phyloP scores from a whole-genome alignment of 2,888 invertebrate genomes.

The Dicyrtomina minuta region DNA sequence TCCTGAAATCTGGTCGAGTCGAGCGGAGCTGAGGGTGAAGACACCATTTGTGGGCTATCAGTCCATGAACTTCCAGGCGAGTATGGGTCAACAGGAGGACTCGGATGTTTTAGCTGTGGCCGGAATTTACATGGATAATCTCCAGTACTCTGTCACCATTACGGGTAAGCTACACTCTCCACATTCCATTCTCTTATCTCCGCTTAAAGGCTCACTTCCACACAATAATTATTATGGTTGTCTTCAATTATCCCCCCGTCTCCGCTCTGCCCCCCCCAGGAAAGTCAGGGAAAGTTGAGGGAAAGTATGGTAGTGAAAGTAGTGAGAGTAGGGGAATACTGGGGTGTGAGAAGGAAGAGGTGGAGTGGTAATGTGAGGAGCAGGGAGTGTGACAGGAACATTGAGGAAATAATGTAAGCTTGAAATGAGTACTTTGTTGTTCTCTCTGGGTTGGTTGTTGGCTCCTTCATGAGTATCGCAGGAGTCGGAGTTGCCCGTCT shows the following conservation, averaged over 20 bases:
- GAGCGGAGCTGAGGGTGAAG: slow-evolving; percentile 51
- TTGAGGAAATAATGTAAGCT: background rate
- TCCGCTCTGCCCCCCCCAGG: background rate
- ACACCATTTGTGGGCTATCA: slow-evolving; percentile 52
- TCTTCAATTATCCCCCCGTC: slow-evolving; percentile 1
- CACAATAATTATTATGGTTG: slow-evolving; percentile 26
- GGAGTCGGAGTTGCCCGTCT: too few relatives aligned
- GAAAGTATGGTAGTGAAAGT: background rate
- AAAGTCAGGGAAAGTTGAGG: background rate
- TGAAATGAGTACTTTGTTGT: slow-evolving; percentile 8
- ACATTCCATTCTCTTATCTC: background rate
- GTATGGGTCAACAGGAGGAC: slow-evolving; percentile 51
- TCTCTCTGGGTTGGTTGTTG: background rate
- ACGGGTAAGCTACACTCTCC: slow-evolving; percentile 41
- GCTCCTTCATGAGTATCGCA: too few relatives aligned
- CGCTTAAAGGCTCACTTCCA: background rate
- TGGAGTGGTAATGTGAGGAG: too few relatives aligned
- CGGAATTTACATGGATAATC: slow-evolving; percentile 50
- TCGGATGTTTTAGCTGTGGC: slow-evolving; percentile 49
- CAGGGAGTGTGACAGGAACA: too few relatives aligned
- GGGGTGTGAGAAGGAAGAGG: background rate
- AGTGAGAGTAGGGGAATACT: background rate
- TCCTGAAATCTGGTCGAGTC: slow-evolving; percentile 49
- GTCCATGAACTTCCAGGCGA: slow-evolving; percentile 48
- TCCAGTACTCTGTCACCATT: slow-evolving; percentile 50